phyloP scores from a whole-genome alignment of 2,113 vertebrate genomes.

The Caretta caretta region DNA sequence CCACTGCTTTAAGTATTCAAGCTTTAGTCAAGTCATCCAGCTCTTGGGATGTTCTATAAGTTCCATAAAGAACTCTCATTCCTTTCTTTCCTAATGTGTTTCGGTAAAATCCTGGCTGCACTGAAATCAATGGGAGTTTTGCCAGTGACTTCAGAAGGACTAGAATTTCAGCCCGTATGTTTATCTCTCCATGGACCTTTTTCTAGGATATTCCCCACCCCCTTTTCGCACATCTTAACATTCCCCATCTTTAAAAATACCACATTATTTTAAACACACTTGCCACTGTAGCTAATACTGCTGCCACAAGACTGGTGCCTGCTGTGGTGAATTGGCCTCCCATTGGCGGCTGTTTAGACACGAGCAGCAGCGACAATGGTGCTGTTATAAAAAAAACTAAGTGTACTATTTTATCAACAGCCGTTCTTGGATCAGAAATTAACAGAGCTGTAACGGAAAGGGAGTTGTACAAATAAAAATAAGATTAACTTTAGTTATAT shows the following conservation, averaged over 20 bases:
- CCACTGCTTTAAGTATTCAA: background rate
- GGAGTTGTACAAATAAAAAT: background rate
- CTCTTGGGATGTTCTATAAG: background rate
- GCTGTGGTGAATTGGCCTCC: background rate
- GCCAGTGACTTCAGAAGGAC: background rate
- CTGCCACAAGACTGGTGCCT: background rate
- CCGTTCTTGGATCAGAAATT: background rate
- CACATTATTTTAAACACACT: background rate
- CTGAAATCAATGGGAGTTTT: background rate
- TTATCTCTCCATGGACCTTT: background rate
- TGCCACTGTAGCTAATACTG: background rate
- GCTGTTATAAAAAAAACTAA: background rate
- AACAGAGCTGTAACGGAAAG: background rate
- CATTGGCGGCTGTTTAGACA: background rate
- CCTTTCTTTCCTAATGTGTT: background rate
- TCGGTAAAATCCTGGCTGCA: background rate
- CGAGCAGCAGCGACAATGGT: background rate
- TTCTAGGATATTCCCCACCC: accelerated
- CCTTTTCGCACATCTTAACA: accelerated
- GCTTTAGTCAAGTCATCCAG: background rate
- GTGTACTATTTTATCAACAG: background rate
- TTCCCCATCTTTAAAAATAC: background rate
- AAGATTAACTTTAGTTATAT: background rate
- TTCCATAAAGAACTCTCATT: background rate
- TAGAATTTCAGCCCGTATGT: background rate